These are phyloP conservation scores for Procavia capensis DNA, from an alignment of 2,113 vertebrate genomes.

Conservation along the genomic window DNA sequence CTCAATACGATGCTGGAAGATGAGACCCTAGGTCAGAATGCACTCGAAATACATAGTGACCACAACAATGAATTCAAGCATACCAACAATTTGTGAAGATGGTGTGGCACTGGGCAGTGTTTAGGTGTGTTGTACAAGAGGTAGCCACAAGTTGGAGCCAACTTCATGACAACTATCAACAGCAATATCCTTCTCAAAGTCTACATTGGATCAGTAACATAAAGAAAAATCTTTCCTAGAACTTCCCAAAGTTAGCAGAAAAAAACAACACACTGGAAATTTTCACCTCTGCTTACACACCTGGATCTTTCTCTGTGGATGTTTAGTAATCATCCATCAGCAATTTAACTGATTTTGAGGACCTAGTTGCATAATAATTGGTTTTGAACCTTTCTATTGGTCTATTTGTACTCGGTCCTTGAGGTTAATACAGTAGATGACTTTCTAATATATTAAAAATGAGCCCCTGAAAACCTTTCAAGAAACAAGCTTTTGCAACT, in stretches of 20 bases:
- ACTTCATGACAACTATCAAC: too few species aligned
- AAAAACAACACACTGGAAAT: background rate
- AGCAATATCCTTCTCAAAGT: too few species aligned
- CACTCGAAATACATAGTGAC: too few species aligned
- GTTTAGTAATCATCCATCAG: background rate
- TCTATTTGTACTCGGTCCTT: background rate
- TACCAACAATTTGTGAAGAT: too few species aligned
- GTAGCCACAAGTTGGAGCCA: too few species aligned
- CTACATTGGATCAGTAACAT: rapidly evolving
- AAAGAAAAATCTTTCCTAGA: background rate
- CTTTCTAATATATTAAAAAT: background rate
- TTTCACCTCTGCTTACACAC: background rate
- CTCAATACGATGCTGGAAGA: too few species aligned
- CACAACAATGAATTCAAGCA: too few species aligned
- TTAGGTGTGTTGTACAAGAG: too few species aligned
- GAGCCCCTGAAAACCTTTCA: background rate
- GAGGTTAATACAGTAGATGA: background rate
- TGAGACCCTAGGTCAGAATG: too few species aligned
- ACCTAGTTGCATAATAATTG: background rate
- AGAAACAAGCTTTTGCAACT: background rate
- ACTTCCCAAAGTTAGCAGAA: background rate
- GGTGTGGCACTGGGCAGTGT: too few species aligned
- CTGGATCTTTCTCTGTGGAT: rapidly evolving
- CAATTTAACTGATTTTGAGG: background rate
- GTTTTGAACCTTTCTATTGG: background rate